Base-by-base conservation (phyloP, 2,888 invertebrate species). In the Amphiduros pacificus region DNA sequence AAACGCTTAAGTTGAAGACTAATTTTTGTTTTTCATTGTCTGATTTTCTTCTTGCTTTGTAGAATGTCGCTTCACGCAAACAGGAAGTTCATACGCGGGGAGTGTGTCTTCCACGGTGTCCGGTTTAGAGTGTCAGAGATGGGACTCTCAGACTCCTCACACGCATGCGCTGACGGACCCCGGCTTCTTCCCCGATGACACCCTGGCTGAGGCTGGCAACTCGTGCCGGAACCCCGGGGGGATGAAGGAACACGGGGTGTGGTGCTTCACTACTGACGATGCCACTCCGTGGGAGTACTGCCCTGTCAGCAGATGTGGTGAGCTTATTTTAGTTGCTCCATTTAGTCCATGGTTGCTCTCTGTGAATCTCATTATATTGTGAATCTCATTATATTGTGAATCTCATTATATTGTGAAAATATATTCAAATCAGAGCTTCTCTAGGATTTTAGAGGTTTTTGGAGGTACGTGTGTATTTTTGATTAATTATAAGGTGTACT, bases 191-290 rank as follows among this genome's bases (percentile, higher is more conserved):
- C 60, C 60, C 6, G 61, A 61, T 2, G 22, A 22, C 26, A 57
- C 24, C 9, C 17, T 94, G 61, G 88, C 89, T 70, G 88, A 91
- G 78, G 89, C 93, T 3, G 91, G 92, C 77, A 95, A 94, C 82
- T 91, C 89, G 77, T 95, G 95, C 79, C 88, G 95, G 71, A 95
- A 95, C 85, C 93, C 93, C 3, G 94, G 94, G 1, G 93, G 91
- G 0, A 22, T 31, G 5, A 27, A 48, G 11, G 22, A 26, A 1
- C 56, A 52, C 1, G 29, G 53, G 73, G 94, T 94, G 0, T 95
- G 95, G 95, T 95, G 95, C 84, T 94, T 94, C 78, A 94, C 94
- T 9, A 88, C 89, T 79, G 88, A 94, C 82, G 87, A 89, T 54
- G 22, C 2, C 22, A 41, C 44, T 17, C 14, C 14, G 22, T 60